Percentiles rank a stretch among this genome's conserved stretches.
Conservation (phyloP, 1,140 invertebrate genomes). For the Pseudomyrmex sp. region DNA sequence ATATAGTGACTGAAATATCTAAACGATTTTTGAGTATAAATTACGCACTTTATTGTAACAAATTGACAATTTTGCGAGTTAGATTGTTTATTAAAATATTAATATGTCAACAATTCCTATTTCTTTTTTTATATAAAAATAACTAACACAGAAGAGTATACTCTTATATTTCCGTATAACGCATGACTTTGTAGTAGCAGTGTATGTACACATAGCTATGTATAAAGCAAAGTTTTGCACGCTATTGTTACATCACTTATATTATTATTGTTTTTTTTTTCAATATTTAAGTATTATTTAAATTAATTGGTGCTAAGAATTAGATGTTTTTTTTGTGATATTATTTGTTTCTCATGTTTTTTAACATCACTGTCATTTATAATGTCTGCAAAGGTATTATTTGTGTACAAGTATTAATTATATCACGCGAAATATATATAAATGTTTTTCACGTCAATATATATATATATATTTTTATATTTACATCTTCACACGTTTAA, state of each 20-base stretch:
- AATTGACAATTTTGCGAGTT: too few species aligned
- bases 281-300: neutral
- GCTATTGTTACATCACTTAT: constrained; percentile 12
- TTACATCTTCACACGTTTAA: constrained; percentile 51
- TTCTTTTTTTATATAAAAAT: neutral
- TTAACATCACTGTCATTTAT: neutral
- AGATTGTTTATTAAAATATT: too few species aligned
- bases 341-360: constrained; percentile 19
- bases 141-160: neutral
- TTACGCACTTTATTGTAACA: neutral
- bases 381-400: constrained; percentile 37
- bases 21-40: neutral
- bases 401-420: constrained; percentile 36
- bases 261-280: neutral
- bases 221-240: constrained; percentile 26
- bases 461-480: constrained; percentile 29
- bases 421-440: constrained; percentile 25
- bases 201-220: neutral
- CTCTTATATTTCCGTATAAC: neutral
- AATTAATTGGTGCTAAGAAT: constrained; percentile 1
- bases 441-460: constrained; percentile 32
- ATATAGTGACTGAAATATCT: too few species aligned
- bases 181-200: constrained; percentile 12
- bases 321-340: neutral
- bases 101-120: neutral